Conservation (phyloP, 2,888 invertebrate species). For the Drosophila neoperkinsi region DNA sequence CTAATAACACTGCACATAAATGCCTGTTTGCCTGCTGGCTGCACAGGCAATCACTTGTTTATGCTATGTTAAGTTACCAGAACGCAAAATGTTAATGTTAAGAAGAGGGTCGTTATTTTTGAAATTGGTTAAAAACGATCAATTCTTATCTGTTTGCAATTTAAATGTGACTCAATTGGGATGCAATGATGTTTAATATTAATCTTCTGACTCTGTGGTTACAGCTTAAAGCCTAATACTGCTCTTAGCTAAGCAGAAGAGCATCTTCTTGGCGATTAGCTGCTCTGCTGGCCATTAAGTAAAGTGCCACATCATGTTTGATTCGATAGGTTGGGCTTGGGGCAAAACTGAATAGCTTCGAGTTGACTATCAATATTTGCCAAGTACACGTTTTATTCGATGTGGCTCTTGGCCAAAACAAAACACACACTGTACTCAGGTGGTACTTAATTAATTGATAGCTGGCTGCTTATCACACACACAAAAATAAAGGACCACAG, state of each 20-base stretch:
- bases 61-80: not conserved
- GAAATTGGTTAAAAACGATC: not conserved
- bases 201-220: not conserved
- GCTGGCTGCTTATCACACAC: conserved; percentile 27
- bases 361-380: conserved; percentile 52
- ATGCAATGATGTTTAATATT: not conserved
- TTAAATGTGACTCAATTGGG: not conserved
- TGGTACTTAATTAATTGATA: conserved; percentile 61
- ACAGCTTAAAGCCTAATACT: not conserved
- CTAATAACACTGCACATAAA: no score
- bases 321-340: not conserved
- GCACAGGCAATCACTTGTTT: not conserved
- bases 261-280: conserved; percentile 2
- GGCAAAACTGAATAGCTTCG: conserved; percentile 34
- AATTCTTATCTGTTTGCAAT: not conserved
- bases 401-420: conserved; percentile 21
- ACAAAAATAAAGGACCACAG: not conserved
- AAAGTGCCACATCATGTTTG: conserved; percentile 36
- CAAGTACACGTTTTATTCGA: conserved; percentile 11
- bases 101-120: not conserved
- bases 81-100: not conserved
- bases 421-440: conserved; percentile 16
- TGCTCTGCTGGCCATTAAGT: conserved; percentile 16
- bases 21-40: not conserved
- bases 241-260: conserved; percentile 2